Conservation (phyloP, 2,113 vertebrate genomes). For the Leucosticte australis region DNA sequence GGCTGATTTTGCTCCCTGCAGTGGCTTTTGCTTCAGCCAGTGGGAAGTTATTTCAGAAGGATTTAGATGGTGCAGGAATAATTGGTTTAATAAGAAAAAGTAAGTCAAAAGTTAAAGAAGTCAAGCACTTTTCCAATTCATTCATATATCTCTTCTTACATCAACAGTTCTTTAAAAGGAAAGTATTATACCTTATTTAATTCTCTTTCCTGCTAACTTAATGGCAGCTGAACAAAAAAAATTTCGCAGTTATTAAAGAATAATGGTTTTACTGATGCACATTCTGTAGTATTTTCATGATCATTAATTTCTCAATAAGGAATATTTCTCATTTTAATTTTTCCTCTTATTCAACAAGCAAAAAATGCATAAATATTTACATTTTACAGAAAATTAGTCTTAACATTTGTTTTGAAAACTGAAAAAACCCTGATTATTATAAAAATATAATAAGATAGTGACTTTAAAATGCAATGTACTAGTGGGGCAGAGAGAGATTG, state of each 20-base stretch:
- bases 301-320: background rate
- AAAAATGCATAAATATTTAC: background rate
- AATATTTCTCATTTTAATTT: background rate
- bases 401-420: background rate
- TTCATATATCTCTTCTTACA: background rate
- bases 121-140: background rate
- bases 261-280: background rate
- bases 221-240: background rate
- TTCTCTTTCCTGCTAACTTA: background rate
- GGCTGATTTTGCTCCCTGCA: background rate
- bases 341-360: background rate
- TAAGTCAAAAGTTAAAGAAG: background rate
- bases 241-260: background rate
- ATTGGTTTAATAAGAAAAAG: background rate
- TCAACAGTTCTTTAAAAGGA: background rate
- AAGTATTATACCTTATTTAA: background rate
- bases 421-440: background rate
- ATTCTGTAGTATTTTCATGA: background rate
- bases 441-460: background rate
- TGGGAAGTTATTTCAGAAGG: background rate
- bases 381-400: background rate
- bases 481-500: background rate
- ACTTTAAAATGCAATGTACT: background rate
- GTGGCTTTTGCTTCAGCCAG: background rate
- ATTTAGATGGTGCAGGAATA: slow-evolving; percentile 3